Conservation (phyloP, 2,888 invertebrate genomes). For the Sphaerophoria taeniata region DNA sequence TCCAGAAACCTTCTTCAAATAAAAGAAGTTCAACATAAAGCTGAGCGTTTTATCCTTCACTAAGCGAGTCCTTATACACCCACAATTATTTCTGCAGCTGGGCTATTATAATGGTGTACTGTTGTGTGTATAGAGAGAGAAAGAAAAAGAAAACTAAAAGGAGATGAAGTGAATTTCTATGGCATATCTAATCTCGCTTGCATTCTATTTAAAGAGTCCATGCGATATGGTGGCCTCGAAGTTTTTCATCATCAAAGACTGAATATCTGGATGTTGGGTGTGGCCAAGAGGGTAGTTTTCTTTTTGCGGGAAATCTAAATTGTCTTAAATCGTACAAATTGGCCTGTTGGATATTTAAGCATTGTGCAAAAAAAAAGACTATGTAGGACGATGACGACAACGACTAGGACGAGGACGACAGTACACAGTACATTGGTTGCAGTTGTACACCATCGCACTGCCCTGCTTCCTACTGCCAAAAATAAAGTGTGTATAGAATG, state of each 20-base stretch:
- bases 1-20: conserved; percentile 6
- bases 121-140: not conserved
- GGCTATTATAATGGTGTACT: too few relatives aligned
- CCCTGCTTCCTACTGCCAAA: conserved; percentile 9
- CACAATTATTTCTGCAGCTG: conserved; percentile 33
- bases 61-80: conserved; percentile 1
- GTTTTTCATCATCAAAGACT: conserved; percentile 19
- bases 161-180: conserved; percentile 34
- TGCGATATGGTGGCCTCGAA: conserved; percentile 24
- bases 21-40: conserved; percentile 22
- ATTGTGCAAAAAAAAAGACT: conserved; percentile 23
- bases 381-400: conserved; percentile 31
- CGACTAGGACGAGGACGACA: not conserved
- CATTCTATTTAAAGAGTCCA: conserved; percentile 24
- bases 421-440: conserved; percentile 38
- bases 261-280: conserved; percentile 41
- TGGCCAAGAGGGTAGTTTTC: conserved; percentile 4
- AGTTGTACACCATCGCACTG: conserved; percentile 22
- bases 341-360: conserved; percentile 43
- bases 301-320: conserved; percentile 29
- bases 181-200: conserved; percentile 27
- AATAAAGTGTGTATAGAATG: not conserved
- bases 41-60: conserved; percentile 8
- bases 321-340: conserved; percentile 44
- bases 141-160: too few relatives aligned